A percentile compares a stretch with the other conserved stretches of the same genome.
Evolutionary conservation across 2,888 invertebrate genomes (phyloP).

Genomic region (Ophraella communa): DNA sequence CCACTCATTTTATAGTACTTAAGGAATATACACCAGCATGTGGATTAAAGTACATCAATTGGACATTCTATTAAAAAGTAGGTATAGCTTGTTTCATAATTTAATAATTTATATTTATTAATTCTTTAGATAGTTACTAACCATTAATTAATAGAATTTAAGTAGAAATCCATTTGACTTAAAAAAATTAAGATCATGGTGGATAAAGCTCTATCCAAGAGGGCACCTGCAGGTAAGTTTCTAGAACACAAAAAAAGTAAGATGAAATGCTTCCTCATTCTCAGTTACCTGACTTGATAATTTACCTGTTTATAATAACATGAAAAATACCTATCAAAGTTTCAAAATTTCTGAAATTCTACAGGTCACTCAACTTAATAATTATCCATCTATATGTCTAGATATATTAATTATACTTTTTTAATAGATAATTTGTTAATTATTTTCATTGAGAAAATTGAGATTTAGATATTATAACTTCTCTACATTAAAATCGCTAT

Average conservation of each 20-base stretch:
- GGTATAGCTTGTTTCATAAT: too few relatives aligned
- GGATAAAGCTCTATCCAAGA: background rate
- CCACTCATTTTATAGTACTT: too few relatives aligned
- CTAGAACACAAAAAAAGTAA: background rate
- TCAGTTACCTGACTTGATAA: background rate
- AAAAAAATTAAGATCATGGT: background rate
- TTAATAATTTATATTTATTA: too few relatives aligned
- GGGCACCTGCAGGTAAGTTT: background rate
- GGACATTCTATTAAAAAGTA: too few relatives aligned
- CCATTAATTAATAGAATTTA: too few relatives aligned
- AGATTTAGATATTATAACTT: constrained; percentile 1
- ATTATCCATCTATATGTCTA: background rate
- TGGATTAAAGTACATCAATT: too few relatives aligned
- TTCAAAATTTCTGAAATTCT: background rate
- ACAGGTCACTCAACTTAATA: background rate
- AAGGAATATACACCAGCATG: too few relatives aligned
- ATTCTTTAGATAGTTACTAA: too few relatives aligned
- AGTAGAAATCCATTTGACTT: too few relatives aligned
- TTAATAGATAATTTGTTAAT: constrained; percentile 1
- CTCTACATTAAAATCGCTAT: constrained; percentile 33
- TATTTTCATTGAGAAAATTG: constrained; percentile 12
- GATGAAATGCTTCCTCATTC: background rate
- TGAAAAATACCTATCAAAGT: background rate
- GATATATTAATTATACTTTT: too few relatives aligned
- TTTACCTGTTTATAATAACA: background rate